Percentiles rank a stretch among this genome's conserved stretches.
Evolutionary conservation across 2,113 vertebrate genomes (phyloP).

Genomic region (Takifugu flavidus): DNA sequence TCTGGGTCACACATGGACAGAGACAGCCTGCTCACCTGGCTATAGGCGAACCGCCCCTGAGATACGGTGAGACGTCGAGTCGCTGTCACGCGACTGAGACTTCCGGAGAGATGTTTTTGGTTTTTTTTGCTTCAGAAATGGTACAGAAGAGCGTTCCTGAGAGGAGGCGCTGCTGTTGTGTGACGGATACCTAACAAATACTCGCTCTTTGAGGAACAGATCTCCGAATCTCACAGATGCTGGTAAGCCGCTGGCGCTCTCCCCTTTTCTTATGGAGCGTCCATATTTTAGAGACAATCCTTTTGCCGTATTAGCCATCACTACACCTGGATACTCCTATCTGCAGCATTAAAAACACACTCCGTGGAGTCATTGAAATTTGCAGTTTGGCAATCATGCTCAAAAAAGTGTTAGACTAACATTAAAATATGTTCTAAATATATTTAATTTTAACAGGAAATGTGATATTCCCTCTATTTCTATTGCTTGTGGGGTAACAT

Average conservation of each 20-base stretch:
- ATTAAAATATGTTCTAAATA: not conserved
- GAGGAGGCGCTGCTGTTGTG: conserved; percentile 26
- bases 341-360: conserved; percentile 14
- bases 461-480: conserved; percentile 1
- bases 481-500: conserved; percentile 1
- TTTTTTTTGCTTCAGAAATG: conserved; percentile 30
- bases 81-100: conserved; percentile 33
- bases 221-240: conserved; percentile 21
- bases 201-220: conserved; percentile 28
- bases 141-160: conserved; percentile 48
- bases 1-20: conserved; percentile 94
- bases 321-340: conserved; percentile 7
- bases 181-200: conserved; percentile 42
- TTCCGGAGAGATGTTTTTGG: conserved; percentile 23
- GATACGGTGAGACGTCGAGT: conserved; percentile 23
- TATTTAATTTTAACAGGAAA: not conserved
- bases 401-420: conserved; percentile 6
- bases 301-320: conserved; percentile 22
- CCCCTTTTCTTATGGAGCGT: conserved; percentile 22
- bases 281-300: conserved; percentile 18
- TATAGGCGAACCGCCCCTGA: conserved; percentile 74
- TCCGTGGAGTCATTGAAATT: conserved; percentile 4
- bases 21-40: conserved; percentile 96
- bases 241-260: conserved; percentile 45
- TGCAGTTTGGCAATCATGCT: conserved; percentile 3